phyloP scores from a whole-genome alignment of 2,113 vertebrate species.

The Peucedramus taeniatus region DNA sequence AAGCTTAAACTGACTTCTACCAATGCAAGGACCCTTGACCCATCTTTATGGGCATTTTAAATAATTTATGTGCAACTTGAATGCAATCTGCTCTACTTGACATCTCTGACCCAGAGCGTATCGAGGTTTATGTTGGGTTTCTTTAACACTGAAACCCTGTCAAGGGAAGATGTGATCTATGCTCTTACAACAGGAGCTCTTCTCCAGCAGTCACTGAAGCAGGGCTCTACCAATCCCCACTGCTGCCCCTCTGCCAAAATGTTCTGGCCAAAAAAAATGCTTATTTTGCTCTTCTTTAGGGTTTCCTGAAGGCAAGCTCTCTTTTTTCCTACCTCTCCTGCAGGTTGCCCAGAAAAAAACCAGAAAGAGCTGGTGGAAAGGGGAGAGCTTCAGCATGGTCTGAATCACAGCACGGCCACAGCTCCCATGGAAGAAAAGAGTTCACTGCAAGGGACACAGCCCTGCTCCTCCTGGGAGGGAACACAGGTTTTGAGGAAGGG shows the following conservation, averaged over 20 bases:
- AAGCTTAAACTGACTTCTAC: neutral
- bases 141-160: slow-evolving; percentile 44
- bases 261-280: neutral
- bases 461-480: neutral
- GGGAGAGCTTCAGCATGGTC: fast-evolving
- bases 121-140: slow-evolving; percentile 37
- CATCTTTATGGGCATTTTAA: slow-evolving; percentile 49
- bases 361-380: neutral
- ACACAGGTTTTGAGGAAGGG: neutral
- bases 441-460: fast-evolving
- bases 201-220: neutral
- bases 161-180: neutral
- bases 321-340: neutral
- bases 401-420: fast-evolving
- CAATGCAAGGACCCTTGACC: slow-evolving; percentile 9
- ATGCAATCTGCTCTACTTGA: slow-evolving; percentile 49
- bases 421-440: fast-evolving
- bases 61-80: slow-evolving; percentile 50
- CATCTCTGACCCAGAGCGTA: slow-evolving; percentile 33
- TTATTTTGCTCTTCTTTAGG: neutral
- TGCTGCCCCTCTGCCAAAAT: neutral
- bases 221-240: neutral
- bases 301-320: neutral
- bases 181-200: neutral
- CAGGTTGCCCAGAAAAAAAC: neutral